These are phyloP conservation scores for Lanius collurio DNA, from an alignment of 2,113 vertebrate genomes.

Conservation along the genomic window DNA sequence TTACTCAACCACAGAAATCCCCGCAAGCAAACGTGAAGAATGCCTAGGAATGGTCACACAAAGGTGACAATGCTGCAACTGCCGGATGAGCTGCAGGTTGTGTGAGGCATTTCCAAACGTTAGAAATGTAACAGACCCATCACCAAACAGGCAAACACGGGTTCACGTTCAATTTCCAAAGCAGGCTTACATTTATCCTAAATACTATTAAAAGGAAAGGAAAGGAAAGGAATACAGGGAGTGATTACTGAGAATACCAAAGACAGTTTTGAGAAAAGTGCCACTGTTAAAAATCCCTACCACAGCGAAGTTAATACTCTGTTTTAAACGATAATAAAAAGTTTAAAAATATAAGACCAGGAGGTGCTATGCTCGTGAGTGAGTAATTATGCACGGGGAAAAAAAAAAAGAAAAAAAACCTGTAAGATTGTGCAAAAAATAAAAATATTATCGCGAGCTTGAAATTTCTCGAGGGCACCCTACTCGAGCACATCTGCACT, in stretches of 20 bases:
- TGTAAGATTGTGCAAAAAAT: no score
- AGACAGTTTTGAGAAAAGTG: rapidly evolving
- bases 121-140: not conserved
- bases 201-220: not conserved
- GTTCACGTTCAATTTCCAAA: rapidly evolving
- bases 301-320: rapidly evolving
- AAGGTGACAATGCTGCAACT: rapidly evolving
- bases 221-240: rapidly evolving
- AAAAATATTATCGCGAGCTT: rapidly evolving
- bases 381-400: no score
- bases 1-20: not conserved
- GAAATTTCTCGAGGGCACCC: rapidly evolving
- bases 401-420: rapidly evolving
- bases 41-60: rapidly evolving
- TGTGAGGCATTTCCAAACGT: not conserved
- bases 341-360: rapidly evolving
- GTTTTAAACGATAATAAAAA: rapidly evolving
- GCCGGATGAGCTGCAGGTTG: rapidly evolving
- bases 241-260: rapidly evolving
- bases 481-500: rapidly evolving
- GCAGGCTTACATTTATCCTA: rapidly evolving
- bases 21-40: rapidly evolving
- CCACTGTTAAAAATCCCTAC: rapidly evolving
- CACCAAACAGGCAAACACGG: rapidly evolving
- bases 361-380: rapidly evolving